phyloP scores from a whole-genome alignment of 2,797 vertebrate species.

The Smutsia gigantea region DNA sequence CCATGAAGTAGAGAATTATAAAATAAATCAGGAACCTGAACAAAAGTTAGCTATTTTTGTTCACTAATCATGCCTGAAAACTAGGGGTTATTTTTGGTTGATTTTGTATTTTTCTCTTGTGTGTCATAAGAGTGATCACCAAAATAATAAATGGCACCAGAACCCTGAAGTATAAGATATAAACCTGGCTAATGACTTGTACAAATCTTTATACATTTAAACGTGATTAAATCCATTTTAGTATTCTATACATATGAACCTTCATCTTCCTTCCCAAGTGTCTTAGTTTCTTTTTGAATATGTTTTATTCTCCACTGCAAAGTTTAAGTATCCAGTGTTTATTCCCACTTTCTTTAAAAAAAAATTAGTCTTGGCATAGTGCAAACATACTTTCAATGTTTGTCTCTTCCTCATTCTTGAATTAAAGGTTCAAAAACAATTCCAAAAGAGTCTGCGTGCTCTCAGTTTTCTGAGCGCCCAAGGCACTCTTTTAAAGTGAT shows the following conservation, averaged over 20 bases:
- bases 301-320: neutral
- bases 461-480: neutral
- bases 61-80: neutral
- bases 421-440: conserved; percentile 28
- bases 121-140: neutral
- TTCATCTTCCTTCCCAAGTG: neutral
- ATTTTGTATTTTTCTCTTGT: conserved; percentile 21
- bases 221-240: neutral
- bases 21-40: conserved; percentile 26
- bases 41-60: conserved; percentile 36
- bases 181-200: neutral
- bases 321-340: neutral
- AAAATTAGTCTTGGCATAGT: neutral
- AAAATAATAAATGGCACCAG: conserved; percentile 23
- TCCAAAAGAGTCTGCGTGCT: neutral
- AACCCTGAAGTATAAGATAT: neutral
- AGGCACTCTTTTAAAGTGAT: neutral
- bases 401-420: conserved; percentile 9
- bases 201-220: neutral
- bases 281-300: conserved; percentile 15
- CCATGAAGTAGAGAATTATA: neutral
- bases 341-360: conserved; percentile 6
- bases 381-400: neutral
- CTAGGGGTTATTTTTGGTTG: conserved; percentile 22
- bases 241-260: neutral